Evolutionary conservation across 2,888 invertebrate genomes (phyloP), one percentile per base, ranked within the genome.

Genomic region (Phoenoteleia sp.): DNA sequence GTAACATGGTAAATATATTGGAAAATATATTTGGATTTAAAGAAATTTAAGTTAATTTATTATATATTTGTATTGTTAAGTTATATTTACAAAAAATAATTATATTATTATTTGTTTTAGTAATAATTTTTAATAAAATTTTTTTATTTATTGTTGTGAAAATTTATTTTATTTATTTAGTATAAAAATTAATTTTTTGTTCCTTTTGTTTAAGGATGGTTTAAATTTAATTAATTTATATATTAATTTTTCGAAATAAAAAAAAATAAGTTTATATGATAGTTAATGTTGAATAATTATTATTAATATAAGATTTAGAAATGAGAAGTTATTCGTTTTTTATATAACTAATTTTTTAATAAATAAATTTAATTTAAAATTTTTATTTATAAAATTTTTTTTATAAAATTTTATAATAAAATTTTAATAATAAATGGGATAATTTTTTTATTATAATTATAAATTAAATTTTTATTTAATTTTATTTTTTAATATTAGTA

Each of bases 201-300:
- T 96, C 96, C 96, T 96, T 96, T 95, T 95, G 96, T 96, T 96
- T 96, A 95, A 96, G 96, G 95, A 95, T 95, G 95, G 94, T 95
- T 95, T 94, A 94, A 96, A 93, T 94, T 25, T 60, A 36, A 62
- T 39, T 39, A 56, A 76, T 39, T 47, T 69, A n/a, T n/a, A n/a
- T n/a, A n/a, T 36, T 39, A 56, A 13, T 42, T 52, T 82, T 45
- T 76, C 82, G 71, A 82, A 82, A 64, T 82, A 42, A 58, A 94
- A 95, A 95, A 95, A 95, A 94, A 93, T 95, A 96, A 95, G 94
- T 19, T 17, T 11, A 23, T 60, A 94, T 91, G 91, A 89, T 94
- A 94, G 89, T 95, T 95, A 95, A 87, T 52, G 15, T 81, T n/a
- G n/a, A n/a, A n/a, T n/a, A 11, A 96, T 93, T 95, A 95, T 94